A percentile compares a stretch with the other conserved stretches of the same genome.
Conservation (phyloP, 1,140 invertebrate species). For the Drosophila ohnishii region DNA sequence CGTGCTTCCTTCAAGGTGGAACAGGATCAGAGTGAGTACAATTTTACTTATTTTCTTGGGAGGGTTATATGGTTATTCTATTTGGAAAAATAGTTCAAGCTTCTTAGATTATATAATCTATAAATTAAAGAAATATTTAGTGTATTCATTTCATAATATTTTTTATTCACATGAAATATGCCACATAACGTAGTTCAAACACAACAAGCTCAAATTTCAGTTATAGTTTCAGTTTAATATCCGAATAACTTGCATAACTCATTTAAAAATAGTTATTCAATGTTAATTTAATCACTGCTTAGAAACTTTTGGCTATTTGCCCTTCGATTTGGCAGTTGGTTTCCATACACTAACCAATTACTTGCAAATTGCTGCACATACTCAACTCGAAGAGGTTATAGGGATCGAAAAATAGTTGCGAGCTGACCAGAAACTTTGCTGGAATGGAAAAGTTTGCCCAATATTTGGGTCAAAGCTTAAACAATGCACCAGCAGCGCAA, state of each 20-base stretch:
- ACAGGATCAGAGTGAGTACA: conserved; percentile 93
- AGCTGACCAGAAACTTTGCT: conserved; percentile 32
- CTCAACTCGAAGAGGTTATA: conserved; percentile 4
- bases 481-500: conserved; percentile 55
- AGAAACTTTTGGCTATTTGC: conserved; percentile 4
- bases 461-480: conserved; percentile 73
- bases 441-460: conserved; percentile 50
- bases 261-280: not conserved
- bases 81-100: not conserved
- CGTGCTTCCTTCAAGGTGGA: conserved; percentile 96
- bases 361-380: conserved; percentile 39
- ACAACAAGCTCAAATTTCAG: not conserved
- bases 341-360: conserved; percentile 37
- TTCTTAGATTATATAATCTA: not conserved
- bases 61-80: not conserved
- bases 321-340: conserved; percentile 18
- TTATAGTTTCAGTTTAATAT: not conserved
- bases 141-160: not conserved
- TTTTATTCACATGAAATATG: not conserved
- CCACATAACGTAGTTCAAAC: not conserved
- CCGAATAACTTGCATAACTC: not conserved
- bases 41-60: too few species aligned
- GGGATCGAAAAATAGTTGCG: conserved; percentile 33
- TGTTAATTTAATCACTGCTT: conserved; percentile 1
- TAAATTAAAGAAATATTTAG: not conserved